phyloP scores from a whole-genome alignment of 2,113 vertebrate genomes.

The Mirza zaza region DNA sequence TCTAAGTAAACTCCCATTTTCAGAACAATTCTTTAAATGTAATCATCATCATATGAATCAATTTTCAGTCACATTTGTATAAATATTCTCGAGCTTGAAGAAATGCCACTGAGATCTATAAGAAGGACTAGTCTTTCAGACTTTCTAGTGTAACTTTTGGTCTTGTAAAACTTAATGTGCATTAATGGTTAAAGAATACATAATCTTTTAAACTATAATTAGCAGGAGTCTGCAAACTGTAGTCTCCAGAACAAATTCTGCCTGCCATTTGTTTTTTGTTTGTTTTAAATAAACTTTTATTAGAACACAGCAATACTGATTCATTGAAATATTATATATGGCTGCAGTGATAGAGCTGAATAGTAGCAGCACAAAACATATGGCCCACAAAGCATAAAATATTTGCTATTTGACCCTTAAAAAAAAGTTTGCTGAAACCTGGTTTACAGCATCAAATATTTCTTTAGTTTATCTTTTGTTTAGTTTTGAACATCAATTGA shows the following conservation, averaged over 20 bases:
- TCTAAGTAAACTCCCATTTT: not conserved
- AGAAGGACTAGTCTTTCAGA: not conserved
- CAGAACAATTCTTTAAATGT: not conserved
- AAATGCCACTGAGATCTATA: not conserved
- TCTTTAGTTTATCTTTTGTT: not conserved
- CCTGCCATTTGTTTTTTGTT: not conserved
- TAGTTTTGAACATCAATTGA: not conserved
- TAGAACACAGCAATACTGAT: not conserved
- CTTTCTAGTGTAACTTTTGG: not conserved
- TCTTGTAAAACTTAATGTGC: not conserved
- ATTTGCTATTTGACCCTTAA: not conserved
- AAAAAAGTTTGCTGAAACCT: not conserved
- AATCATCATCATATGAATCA: not conserved
- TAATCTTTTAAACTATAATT: not conserved
- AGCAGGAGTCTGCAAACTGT: not conserved
- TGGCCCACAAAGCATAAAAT: not conserved
- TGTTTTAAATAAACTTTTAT: not conserved
- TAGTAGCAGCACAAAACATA: not conserved
- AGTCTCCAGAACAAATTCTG: not conserved
- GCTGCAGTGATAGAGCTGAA: not conserved
- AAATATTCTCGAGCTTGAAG: not conserved
- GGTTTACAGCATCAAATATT: not conserved
- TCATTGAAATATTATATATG: not conserved
- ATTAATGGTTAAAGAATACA: not conserved
- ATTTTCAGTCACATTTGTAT: not conserved